A percentile compares a stretch with the other conserved stretches of the same genome.
These are phyloP conservation scores for Dromas ardeola DNA, from an alignment of 2,113 vertebrate species.

Conservation along the genomic window DNA sequence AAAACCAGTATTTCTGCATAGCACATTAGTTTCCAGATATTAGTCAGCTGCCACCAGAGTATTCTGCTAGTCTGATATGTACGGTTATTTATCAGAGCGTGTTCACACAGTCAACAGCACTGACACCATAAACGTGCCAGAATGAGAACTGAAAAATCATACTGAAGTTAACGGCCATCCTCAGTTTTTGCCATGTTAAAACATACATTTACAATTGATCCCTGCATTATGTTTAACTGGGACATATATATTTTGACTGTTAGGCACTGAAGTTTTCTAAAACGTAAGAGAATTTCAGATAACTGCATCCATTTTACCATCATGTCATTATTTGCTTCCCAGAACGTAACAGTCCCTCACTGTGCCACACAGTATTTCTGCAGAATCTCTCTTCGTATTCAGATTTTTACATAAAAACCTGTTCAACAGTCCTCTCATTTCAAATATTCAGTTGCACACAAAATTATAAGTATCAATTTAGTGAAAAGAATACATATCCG, in stretches of 20 bases:
- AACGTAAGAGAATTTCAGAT: background rate
- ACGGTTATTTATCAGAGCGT: background rate
- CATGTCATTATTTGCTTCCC: background rate
- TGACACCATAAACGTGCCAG: accelerated
- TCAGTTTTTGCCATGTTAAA: background rate
- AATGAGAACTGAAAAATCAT: background rate
- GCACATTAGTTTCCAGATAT: background rate
- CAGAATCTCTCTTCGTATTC: background rate
- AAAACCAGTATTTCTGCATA: background rate
- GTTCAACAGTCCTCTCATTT: background rate
- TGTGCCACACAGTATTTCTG: background rate
- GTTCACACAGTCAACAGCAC: background rate
- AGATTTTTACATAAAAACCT: background rate
- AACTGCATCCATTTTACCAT: background rate
- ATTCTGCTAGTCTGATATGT: background rate
- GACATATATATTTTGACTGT: background rate
- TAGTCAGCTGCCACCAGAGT: background rate
- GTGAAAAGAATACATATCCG: background rate
- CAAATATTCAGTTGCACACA: background rate
- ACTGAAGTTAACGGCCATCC: background rate
- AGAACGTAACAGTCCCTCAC: background rate
- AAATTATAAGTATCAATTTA: background rate
- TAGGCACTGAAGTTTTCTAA: background rate
- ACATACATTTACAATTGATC: background rate
- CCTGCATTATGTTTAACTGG: background rate